Evolutionary conservation across 2,113 vertebrate species (phyloP).

Genomic region (Gobio gobio): DNA sequence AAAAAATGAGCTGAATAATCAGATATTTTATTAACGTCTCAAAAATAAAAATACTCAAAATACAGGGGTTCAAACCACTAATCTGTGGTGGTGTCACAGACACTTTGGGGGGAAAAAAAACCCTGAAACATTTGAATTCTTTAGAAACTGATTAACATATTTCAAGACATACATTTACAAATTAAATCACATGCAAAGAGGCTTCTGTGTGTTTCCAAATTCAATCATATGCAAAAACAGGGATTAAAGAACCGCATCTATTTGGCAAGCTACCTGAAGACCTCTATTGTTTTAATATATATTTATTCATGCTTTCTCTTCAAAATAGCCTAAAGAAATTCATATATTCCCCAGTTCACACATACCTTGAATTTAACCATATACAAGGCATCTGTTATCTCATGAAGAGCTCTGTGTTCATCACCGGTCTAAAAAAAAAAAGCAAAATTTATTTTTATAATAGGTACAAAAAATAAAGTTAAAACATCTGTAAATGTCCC

Average conservation of each 20-base stretch:
- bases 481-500: too few relatives aligned
- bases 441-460: background rate
- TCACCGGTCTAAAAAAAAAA: conserved; percentile 80
- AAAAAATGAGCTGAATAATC: background rate
- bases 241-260: background rate
- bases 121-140: background rate
- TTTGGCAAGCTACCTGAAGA: background rate
- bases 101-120: background rate
- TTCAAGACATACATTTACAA: background rate
- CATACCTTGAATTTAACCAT: conserved; percentile 95
- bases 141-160: background rate
- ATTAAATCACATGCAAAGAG: conserved; percentile 24
- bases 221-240: background rate
- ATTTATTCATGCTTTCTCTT: background rate
- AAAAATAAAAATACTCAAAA: background rate
- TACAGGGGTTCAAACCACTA: background rate
- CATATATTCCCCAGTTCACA: background rate
- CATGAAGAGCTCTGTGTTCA: conserved; percentile 85
- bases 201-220: background rate
- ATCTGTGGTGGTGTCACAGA: background rate
- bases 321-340: background rate
- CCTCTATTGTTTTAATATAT: background rate
- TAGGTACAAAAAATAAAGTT: background rate
- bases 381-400: conserved; percentile 90
- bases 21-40: background rate